Conservation (phyloP, 2,888 invertebrate species). For the Cancer borealis region DNA sequence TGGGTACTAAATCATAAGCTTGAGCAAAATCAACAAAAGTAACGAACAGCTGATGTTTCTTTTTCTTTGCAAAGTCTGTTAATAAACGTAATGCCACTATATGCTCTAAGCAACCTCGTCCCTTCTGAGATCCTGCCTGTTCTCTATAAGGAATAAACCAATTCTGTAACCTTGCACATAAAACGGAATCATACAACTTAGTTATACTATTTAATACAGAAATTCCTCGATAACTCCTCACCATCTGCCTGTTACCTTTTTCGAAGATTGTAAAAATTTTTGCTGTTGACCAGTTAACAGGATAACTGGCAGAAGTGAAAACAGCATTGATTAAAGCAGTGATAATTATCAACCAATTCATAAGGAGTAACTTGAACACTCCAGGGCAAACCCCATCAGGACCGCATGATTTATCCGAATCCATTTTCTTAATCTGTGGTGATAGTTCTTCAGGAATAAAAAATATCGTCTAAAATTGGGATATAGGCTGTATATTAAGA, state of each 20-base stretch:
- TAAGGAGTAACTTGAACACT: too few relatives aligned
- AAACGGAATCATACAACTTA: background rate
- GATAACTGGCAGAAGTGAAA: background rate
- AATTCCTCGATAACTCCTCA: background rate
- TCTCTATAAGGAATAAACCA: background rate
- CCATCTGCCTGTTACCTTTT: background rate
- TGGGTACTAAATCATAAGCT: too few relatives aligned
- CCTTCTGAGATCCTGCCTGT: too few relatives aligned
- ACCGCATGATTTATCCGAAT: too few relatives aligned
- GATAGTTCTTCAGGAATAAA: background rate
- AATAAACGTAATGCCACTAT: too few relatives aligned
- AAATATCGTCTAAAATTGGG: background rate
- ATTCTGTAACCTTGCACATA: background rate
- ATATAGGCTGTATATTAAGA: too few relatives aligned
- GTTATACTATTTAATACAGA: background rate
- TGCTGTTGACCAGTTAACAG: background rate
- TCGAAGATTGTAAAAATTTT: background rate
- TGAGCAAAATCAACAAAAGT: too few relatives aligned
- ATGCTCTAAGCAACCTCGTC: too few relatives aligned
- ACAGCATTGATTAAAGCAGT: background rate
- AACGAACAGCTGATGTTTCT: too few relatives aligned
- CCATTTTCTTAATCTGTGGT: background rate
- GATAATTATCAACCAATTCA: background rate
- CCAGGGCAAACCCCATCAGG: too few relatives aligned
- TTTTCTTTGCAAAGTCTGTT: too few relatives aligned